Conservation (phyloP, 2,797 vertebrate species). For the Cephalopachus bancanus region DNA sequence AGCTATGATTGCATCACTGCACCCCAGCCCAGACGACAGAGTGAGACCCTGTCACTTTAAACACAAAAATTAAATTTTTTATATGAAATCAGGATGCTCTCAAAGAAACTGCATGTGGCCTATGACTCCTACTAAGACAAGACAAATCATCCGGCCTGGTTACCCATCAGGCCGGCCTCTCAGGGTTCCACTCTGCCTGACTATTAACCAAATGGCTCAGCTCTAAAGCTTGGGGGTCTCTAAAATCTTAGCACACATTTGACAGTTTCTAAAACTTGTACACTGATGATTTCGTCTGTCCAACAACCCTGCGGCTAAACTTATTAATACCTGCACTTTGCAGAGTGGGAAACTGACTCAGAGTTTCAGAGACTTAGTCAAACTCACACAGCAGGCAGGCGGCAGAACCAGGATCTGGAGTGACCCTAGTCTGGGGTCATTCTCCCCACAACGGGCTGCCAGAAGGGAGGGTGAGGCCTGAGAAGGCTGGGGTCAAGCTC, state of each 20-base stretch:
- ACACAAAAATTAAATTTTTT: background rate
- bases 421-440: background rate
- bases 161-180: background rate
- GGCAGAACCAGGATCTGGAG: background rate
- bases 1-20: background rate
- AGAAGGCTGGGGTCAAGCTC: background rate
- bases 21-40: background rate
- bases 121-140: no score
- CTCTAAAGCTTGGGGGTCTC: background rate
- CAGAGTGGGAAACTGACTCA: background rate
- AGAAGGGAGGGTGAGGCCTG: background rate
- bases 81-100: background rate
- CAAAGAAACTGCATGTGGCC: background rate
- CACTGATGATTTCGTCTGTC: background rate
- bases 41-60: background rate
- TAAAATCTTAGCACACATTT: background rate
- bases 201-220: background rate
- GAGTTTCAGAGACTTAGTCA: background rate
- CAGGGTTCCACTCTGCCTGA: background rate
- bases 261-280: conserved; percentile 6
- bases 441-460: background rate
- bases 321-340: background rate
- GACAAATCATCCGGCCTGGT: background rate
- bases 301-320: background rate
- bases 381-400: background rate